Conservation (phyloP, 53 echinoderm and acorn worm genomes). For the Echinarachnius parma region DNA sequence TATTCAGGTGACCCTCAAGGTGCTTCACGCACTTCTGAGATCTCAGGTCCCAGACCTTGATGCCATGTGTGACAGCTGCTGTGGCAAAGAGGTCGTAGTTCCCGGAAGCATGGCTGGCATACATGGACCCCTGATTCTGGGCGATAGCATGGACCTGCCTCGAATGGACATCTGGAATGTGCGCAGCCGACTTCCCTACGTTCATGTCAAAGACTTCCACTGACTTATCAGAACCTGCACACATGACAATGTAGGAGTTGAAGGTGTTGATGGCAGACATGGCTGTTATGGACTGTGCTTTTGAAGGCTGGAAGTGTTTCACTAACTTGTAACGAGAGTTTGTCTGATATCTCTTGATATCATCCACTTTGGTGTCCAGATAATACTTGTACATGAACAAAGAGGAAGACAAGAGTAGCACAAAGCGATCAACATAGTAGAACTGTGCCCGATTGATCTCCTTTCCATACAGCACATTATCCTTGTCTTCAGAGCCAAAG, state of each 20-base stretch:
- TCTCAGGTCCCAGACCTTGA: conserved; percentile 93
- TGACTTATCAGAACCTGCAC: conserved; percentile 93
- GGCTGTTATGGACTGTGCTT: conserved; percentile 77
- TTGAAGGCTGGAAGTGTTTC: conserved; percentile 59
- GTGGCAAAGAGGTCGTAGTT: conserved; percentile 87
- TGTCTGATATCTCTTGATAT: conserved; percentile 90
- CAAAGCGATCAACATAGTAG: conserved; percentile 89
- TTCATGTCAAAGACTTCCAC: conserved; percentile 90
- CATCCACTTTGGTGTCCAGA: conserved; percentile 77
- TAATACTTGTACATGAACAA: conserved; percentile 83
- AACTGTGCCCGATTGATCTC: conserved; percentile 84
- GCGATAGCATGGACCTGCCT: conserved; percentile 69
- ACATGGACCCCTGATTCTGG: conserved; percentile 96
- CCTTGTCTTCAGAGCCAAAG: conserved; percentile 39
- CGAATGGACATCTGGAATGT: conserved; percentile 61
- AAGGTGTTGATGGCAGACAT: conserved; percentile 85
- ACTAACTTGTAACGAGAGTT: conserved; percentile 73
- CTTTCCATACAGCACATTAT: conserved; percentile 63
- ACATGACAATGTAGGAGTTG: conserved; percentile 85
- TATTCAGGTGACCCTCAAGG: conserved; percentile 81
- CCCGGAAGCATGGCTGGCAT: conserved; percentile 71
- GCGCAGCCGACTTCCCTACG: conserved; percentile 57
- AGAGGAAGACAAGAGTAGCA: conserved; percentile 59
- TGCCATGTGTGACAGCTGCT: conserved; percentile 82
- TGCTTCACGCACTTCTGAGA: conserved; percentile 89